Base-by-base conservation (phyloP, 2,113 vertebrate genomes). In the Sinocyclocheilus rhinocerous region DNA sequence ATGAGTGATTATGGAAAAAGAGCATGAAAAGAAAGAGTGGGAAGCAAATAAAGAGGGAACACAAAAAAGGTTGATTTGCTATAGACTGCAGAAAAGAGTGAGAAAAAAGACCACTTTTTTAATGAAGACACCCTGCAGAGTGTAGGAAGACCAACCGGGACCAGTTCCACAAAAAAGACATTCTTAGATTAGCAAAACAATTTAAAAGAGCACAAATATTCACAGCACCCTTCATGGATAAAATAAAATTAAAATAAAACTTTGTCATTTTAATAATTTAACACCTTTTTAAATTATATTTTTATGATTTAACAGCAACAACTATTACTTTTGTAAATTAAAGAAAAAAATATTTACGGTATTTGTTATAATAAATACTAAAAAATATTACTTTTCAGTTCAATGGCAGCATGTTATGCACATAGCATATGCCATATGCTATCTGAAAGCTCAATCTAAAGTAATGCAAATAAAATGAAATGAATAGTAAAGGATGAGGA, bases 381-480 rank as follows among this genome's bases (percentile, higher is more conserved):
- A 22, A 59, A 33, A 69, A 69, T 15, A 15, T 33, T 1, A 22
- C 11, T 55, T 77, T 77, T 42, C 15, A n/a, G 20, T 6, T 63
- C 29, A 36, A 59, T 48, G 45, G 2, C 45, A 3, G 45, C 45
- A 12, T 48, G 42, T 75, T 52, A 16, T 52, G 48, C 13, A 52
- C 48, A 50, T 50, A 50, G 12, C 69, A 76, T 9, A 36, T 75
- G 48, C 81, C 87, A 88, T 88, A 69, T 76, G 87, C 48, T 50
- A 79, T 80, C 67, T 45, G 52, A 86, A 36, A 50, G 6, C 20
- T 7, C 22, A 42, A 26, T 63, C 50, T 88, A 84, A 86, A 80
- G 84, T 65, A 84, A 86, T 80, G 84, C 81, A 83, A 83, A 86
- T 81, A 50, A 36, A n/a, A 82, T 24, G 5, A 61, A 50, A 50